Conservation (phyloP, 1,140 invertebrate species). For the Heliconius eleuchia region DNA sequence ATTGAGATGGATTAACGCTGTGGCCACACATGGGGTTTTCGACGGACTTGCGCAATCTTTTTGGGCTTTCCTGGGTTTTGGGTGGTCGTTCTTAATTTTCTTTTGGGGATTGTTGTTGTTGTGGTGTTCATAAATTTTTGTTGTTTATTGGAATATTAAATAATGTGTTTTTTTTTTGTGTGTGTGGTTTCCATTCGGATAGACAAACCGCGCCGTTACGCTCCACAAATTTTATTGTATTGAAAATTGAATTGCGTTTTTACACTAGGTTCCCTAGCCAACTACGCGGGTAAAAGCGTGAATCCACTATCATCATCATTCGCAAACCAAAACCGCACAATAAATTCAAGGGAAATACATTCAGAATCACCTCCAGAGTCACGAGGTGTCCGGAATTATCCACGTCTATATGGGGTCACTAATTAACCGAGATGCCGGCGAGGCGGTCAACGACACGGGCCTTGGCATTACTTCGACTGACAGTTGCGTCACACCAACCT, state of each 20-base stretch:
- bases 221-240: too few relatives aligned
- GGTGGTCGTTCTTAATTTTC: constrained; percentile 16
- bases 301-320: not conserved
- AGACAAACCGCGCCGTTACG: too few relatives aligned
- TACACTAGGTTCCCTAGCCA: too few relatives aligned
- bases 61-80: not conserved
- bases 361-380: not conserved
- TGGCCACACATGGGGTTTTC: constrained; percentile 36
- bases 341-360: not conserved
- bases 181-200: too few relatives aligned
- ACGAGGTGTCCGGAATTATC: constrained; percentile 36
- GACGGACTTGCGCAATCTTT: constrained; percentile 13
- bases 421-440: constrained; percentile 50
- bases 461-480: constrained; percentile 58
- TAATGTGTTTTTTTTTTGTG: too few relatives aligned
- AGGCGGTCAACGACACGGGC: constrained; percentile 53
- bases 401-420: constrained; percentile 41
- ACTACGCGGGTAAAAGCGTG: too few relatives aligned
- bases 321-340: constrained; percentile 15
- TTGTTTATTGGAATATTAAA: too few relatives aligned
- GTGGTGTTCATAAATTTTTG: too few relatives aligned
- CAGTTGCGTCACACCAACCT: constrained; percentile 51
- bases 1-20: constrained; percentile 65
- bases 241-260: too few relatives aligned
- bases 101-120: too few relatives aligned